Percentiles rank a stretch among this genome's conserved stretches.
phyloP scores from a whole-genome alignment of 2,888 invertebrate genomes.

The Timandra comae region DNA sequence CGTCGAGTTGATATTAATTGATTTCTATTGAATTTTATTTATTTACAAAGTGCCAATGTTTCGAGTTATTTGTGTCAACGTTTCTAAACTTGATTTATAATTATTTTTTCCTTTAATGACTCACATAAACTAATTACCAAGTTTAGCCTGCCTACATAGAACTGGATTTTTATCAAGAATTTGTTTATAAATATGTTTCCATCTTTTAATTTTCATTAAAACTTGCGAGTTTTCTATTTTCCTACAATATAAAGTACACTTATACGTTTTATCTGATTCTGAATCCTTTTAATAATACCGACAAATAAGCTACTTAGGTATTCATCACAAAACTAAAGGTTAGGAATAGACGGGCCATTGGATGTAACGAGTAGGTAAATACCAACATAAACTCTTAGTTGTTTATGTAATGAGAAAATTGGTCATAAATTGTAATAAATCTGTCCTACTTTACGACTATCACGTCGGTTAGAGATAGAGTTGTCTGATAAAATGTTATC shows the following conservation, averaged over 20 bases:
- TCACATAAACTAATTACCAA: constrained; percentile 22
- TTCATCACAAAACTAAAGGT: constrained; percentile 4
- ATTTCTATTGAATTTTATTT: neutral
- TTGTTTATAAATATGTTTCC: neutral
- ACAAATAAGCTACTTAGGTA: too few relatives aligned
- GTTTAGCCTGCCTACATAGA: constrained; percentile 9
- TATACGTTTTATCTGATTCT: too few relatives aligned
- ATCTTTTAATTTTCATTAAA: neutral
- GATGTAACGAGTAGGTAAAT: constrained; percentile 1
- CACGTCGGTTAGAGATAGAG: constrained; percentile 13
- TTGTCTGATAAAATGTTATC: constrained; percentile 13
- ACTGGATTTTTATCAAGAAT: constrained; percentile 1
- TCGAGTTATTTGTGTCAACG: constrained; percentile 23
- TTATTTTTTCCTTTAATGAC: constrained; percentile 30
- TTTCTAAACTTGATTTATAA: constrained; percentile 21
- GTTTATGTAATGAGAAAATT: constrained; percentile 12
- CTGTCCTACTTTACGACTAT: constrained; percentile 13
- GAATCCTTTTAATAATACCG: too few relatives aligned
- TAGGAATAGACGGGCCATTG: neutral
- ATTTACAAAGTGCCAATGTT: neutral
- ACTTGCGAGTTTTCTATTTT: too few relatives aligned
- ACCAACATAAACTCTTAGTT: too few relatives aligned
- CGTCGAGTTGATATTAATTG: neutral
- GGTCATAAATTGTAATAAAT: constrained; percentile 19
- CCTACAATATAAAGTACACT: too few relatives aligned